Percentiles rank a stretch among this genome's conserved stretches.
Evolutionary conservation across 2,797 vertebrate genomes (phyloP).

Genomic region (Phoxinus dragarum): DNA sequence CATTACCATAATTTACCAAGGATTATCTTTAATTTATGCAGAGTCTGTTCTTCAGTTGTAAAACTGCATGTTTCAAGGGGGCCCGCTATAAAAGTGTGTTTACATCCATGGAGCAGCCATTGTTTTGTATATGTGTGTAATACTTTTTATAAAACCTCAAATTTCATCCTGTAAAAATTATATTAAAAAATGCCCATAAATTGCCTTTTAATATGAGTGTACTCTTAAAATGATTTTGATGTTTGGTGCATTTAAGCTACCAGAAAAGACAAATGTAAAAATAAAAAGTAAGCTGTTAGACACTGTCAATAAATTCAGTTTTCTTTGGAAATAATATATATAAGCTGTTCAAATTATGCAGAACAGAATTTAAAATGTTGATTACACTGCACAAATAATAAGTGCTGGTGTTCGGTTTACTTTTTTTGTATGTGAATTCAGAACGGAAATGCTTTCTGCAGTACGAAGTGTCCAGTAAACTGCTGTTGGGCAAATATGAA

Average conservation of each 20-base stretch:
- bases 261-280: not conserved
- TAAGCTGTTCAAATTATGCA: not conserved
- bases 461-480: slow-evolving; percentile 50
- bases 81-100: slow-evolving; percentile 70
- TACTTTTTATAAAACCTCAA: not conserved
- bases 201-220: not conserved
- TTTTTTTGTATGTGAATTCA: not conserved
- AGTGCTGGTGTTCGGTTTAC: not conserved
- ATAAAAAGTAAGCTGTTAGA: not conserved
- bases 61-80: slow-evolving; percentile 72
- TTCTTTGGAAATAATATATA: not conserved
- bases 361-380: not conserved
- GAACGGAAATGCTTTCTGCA: not conserved
- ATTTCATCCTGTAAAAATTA: not conserved
- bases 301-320: not conserved
- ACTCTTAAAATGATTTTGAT: not conserved
- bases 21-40: slow-evolving; percentile 85
- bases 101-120: slow-evolving; percentile 63
- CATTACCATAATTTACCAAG: slow-evolving; percentile 81
- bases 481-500: slow-evolving; percentile 29
- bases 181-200: not conserved
- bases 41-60: slow-evolving; percentile 76
- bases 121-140: slow-evolving; percentile 57
- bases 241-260: not conserved
- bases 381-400: not conserved